Evolutionary conservation across 1,140 invertebrate genomes (phyloP).

Genomic region (Arctopsyche grandis): DNA sequence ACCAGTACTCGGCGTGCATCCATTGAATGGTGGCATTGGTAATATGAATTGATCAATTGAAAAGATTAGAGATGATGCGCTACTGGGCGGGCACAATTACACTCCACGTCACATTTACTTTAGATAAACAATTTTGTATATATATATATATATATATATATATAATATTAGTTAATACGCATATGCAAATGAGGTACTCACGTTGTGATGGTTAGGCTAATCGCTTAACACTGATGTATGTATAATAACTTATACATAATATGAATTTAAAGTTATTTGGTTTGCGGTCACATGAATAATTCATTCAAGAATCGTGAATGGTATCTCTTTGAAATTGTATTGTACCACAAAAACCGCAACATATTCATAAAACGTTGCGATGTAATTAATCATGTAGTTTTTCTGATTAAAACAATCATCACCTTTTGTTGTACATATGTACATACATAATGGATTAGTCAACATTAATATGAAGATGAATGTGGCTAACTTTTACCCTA

Average conservation of each 20-base stretch:
- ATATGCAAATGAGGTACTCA: not conserved
- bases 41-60: slow-evolving; percentile 6
- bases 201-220: not conserved
- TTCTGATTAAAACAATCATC: too few species aligned
- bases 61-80: not conserved
- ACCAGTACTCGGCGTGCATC: too few species aligned
- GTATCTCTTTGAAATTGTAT: not conserved
- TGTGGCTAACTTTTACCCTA: too few species aligned
- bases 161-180: too few species aligned
- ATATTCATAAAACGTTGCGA: not conserved
- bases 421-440: too few species aligned
- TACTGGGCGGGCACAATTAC: not conserved
- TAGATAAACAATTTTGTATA: too few species aligned
- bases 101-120: not conserved
- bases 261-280: not conserved
- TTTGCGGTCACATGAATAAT: slow-evolving; percentile 5
- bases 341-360: not conserved
- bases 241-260: too few species aligned
- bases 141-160: too few species aligned
- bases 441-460: too few species aligned
- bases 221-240: not conserved
- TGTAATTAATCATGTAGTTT: too few species aligned
- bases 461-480: too few species aligned
- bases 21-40: not conserved
- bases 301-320: not conserved